Evolutionary conservation across 2,888 invertebrate species (phyloP), one percentile per base, ranked within the genome.

Genomic region (Drosophila recens): DNA sequence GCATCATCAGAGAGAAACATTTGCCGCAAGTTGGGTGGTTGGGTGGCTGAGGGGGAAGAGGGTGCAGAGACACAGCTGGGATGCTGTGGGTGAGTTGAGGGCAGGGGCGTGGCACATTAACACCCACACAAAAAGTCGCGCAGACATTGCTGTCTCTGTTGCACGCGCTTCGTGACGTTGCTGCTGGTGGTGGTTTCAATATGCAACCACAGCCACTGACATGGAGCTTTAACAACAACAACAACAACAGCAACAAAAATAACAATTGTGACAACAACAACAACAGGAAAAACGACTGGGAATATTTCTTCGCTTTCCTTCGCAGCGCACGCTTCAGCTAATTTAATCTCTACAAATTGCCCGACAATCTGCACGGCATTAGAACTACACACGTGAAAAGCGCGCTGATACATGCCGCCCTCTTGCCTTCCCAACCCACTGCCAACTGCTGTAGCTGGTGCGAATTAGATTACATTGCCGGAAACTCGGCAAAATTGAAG

Each of bases 281-380:
- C 42, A 73, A 38, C 33, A 20, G 13, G 59, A 52, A 56, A 48
- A 57, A 52, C 48, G 62, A 11, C 63, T 48, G 65, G 63, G 54
- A 72, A 70, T 67, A 69, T 80, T 72, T 59, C 70, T 77, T 85
- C 27, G 63, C 64, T 56, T 72, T 20, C 20, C 20, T 20, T 72
- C 67, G 67, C 15, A 75, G 61, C 75, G 75, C 79, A 88, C 86
- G 90, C 84, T 87, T 83, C 81, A 85, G 92, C 92, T 92, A 92
- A 92, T 92, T 92, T 92, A 92, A 92, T 92, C 91, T 90, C 89
- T 87, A 90, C 92, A 92, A 92, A 92, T 92, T 92, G 92, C 89
- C 90, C 84, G 87, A 89, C 92, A 92, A 92, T 92, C 91, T 91
- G 91, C 90, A 72, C 80, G 79, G 91, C 85, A 90, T 90, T 89